Base-by-base conservation (phyloP, 1,140 invertebrate species). In the Antheraea pernyi region DNA sequence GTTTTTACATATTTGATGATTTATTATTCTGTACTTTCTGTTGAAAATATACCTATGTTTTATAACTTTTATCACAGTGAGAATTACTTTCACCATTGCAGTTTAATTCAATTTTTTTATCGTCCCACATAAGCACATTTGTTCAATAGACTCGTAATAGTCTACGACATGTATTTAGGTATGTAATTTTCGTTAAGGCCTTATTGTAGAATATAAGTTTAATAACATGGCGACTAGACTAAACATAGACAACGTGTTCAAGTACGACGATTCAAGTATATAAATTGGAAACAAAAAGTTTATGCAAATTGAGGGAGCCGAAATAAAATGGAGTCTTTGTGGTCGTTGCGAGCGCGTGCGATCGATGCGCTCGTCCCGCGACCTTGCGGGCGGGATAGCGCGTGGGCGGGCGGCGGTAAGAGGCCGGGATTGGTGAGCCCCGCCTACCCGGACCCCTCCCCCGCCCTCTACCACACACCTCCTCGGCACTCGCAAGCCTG, bases 271-370 rank as follows among this genome's bases (percentile, higher is more conserved):
- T 22, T 63, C 11, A 36, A 7, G 0, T 13, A 36, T 36, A 63
- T 63, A 37, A 63, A 63, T 53, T 53, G 46, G 46, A 80, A 89
- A 86, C 77, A 78, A 82, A 88, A 88, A 89, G 81, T 88, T 88
- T 87, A 90, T 90, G 87, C 87, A 90, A 91, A 91, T 91, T 83
- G 77, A 77, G 76, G 79, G 71, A 84, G 81, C 82, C 85, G 82
- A 89, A 91, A 90, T 91, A 91, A 91, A 91, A 91, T 91, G 89
- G 88, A 90, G 88, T 88, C 46, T 53, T 6, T 6, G 46, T 53
- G 6, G 19, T 30, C 73, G 69, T 63, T 67, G 63, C 70, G 64
- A 73, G 84, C 84, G 84, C 85, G 82, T 86, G 83, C 86, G 88
- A 90, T 90, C 86, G 84, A 89, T 87, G 86, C 78, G 80, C 74